Percentiles rank a stretch among this genome's conserved stretches.
Conservation (phyloP, 2,888 invertebrate species). For the Eumerus sabulonum region DNA sequence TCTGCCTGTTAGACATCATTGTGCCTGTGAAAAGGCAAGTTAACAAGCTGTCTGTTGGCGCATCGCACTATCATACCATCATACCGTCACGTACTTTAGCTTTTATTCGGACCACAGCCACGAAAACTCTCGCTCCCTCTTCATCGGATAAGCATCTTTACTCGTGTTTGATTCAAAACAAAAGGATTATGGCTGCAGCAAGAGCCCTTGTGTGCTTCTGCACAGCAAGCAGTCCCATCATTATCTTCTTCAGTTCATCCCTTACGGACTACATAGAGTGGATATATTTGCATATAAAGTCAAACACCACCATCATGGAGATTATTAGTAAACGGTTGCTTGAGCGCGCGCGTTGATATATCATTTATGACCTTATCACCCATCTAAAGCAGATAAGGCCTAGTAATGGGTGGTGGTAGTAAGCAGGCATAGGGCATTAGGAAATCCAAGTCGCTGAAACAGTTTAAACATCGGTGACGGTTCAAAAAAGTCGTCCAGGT, state of each 20-base stretch:
- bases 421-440: constrained; percentile 49
- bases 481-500: constrained; percentile 41
- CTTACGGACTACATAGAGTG: constrained; percentile 33
- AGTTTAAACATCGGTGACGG: constrained; percentile 43
- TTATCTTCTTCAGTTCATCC: constrained; percentile 48
- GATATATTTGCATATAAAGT: constrained; percentile 58
- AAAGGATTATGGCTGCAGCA: constrained; percentile 52
- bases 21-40: constrained; percentile 60
- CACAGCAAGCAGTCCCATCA: constrained; percentile 63
- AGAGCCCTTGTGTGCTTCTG: constrained; percentile 28
- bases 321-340: constrained; percentile 69
- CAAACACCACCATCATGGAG: constrained; percentile 58
- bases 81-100: constrained; percentile 40
- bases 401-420: constrained; percentile 54
- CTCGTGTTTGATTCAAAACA: constrained; percentile 58
- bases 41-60: constrained; percentile 61
- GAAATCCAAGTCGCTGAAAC: constrained; percentile 46
- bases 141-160: constrained; percentile 60
- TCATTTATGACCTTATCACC: constrained; percentile 69
- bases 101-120: constrained; percentile 32
- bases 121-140: constrained; percentile 54
- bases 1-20: constrained; percentile 47
- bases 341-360: constrained; percentile 69
- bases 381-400: constrained; percentile 63
- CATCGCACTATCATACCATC: constrained; percentile 20